A percentile compares a stretch with the other conserved stretches of the same genome.
Evolutionary conservation across 2,797 vertebrate genomes (phyloP).

Genomic region (Scolopax bukidnonensis): DNA sequence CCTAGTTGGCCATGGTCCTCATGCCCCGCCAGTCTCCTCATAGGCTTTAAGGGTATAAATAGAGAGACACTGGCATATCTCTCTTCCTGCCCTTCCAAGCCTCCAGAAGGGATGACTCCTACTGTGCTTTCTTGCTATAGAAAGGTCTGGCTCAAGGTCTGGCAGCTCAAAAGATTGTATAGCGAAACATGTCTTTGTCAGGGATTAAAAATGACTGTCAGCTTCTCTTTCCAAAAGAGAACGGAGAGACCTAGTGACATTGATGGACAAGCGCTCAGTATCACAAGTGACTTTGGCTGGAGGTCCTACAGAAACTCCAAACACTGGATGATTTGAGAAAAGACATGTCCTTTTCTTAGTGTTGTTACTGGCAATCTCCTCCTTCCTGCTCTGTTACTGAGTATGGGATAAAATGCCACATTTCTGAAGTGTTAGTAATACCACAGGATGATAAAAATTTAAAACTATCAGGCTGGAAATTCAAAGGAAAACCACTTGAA

Average conservation of each 20-base stretch:
- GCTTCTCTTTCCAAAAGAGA: neutral
- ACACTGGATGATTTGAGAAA: neutral
- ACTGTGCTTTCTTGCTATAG: conserved; percentile 55
- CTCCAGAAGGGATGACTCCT: conserved; percentile 68
- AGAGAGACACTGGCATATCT: conserved; percentile 72
- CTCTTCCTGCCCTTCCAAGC: conserved; percentile 62
- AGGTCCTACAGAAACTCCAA: neutral
- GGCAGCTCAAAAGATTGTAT: conserved; percentile 8
- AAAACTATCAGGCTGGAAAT: neutral
- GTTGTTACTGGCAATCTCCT: conserved; percentile 3
- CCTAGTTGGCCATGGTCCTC: conserved; percentile 59
- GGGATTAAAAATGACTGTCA: conserved; percentile 2
- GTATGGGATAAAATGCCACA: neutral
- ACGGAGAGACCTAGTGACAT: neutral
- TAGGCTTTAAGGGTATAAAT: conserved; percentile 74
- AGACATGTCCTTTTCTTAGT: neutral
- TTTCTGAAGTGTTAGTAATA: conserved; percentile 28
- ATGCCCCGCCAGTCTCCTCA: conserved; percentile 60
- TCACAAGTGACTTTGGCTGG: neutral
- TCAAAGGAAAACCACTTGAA: neutral
- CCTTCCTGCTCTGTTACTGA: neutral
- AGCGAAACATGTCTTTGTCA: conserved; percentile 46
- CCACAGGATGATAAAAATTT: neutral
- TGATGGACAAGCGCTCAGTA: neutral
- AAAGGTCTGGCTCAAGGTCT: conserved; percentile 43